Conservation (phyloP, 2,113 vertebrate species). For the Oreochromis tanganicae region DNA sequence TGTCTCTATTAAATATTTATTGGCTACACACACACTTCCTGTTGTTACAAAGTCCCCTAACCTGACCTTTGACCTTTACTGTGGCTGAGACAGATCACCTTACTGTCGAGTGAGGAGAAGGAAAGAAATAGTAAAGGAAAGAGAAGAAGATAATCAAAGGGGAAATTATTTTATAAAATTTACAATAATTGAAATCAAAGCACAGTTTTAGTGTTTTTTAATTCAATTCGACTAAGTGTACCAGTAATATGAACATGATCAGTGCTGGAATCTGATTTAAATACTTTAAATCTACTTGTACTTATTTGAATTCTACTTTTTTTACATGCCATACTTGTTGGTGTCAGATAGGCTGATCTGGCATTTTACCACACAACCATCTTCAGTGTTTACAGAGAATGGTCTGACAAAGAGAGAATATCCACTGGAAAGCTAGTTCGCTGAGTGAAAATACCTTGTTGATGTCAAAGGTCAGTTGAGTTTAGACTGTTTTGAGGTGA, state of each 20-base stretch:
- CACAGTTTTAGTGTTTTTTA: not conserved
- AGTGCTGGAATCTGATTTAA: not conserved
- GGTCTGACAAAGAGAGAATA: not conserved
- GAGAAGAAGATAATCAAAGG: not conserved
- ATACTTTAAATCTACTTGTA: not conserved
- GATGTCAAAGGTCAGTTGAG: not conserved
- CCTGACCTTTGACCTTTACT: slow-evolving; percentile 28
- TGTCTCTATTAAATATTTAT: slow-evolving; percentile 33
- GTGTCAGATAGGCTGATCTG: not conserved
- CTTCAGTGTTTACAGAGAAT: not conserved
- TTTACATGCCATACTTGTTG: not conserved
- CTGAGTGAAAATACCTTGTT: not conserved
- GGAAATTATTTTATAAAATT: not conserved
- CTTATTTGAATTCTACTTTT: not conserved
- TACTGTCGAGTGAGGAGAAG: not conserved
- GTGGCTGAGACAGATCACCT: not conserved
- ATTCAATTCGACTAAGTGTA: not conserved
- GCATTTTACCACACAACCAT: not conserved
- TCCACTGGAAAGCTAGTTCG: not conserved
- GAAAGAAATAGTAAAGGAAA: not conserved
- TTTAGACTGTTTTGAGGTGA: not conserved
- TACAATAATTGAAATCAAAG: not conserved
- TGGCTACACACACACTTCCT: slow-evolving; percentile 14
- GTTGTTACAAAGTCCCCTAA: slow-evolving; percentile 7
- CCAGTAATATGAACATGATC: rapidly evolving